Base-by-base conservation (phyloP, 2,797 vertebrate genomes). In the Gymnodraco acuticeps region DNA sequence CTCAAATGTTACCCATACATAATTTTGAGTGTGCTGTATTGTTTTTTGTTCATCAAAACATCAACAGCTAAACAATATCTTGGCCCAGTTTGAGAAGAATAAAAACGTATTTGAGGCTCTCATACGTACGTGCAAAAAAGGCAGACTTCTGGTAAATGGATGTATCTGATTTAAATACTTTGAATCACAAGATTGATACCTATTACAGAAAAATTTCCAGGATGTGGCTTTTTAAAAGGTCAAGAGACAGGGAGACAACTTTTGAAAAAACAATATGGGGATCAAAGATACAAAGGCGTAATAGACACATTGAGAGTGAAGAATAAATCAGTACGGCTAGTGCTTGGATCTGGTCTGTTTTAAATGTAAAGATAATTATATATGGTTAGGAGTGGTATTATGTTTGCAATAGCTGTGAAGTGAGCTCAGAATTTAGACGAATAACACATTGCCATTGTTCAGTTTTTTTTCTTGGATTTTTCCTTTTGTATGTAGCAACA, bases 121-220 rank as follows among this genome's bases (percentile, higher is more conserved):
- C 52, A 46, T 45, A 15, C 19, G 71, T 23, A 15, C 45, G 19
- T 19, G 53, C 1, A 19, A 20, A 73, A 41, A 47, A 7, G 48
- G 31, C 27, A 60, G n/a, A 59, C 23, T 48, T n/a, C 4, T 38
- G 19, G 16, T 31, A 63, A 66, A 33, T 77, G 54, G 8, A 61
- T 70, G 17, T 33, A 17, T 45, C 41, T 46, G 51, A 46, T 66
- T 45, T 45, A 1, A 27, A 54, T 43, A 43, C 41, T 77, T 33
- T 12, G 14, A 68, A 31, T 47, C 38, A 41, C 50, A 42, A 23
- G 5, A 51, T 33, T 10, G 3, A 53, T 48, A 27, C 50, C 10
- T 10, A 42, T 31, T 16, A 27, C n/a, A 38, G 42, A 52, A 27
- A 77, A 13, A 64, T 48, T 47, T 70, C 41, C 19, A 42, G 56